Percentiles rank a stretch among this genome's conserved stretches.
phyloP scores from a whole-genome alignment of 2,797 vertebrate species.

The Sorex maritimensis region DNA sequence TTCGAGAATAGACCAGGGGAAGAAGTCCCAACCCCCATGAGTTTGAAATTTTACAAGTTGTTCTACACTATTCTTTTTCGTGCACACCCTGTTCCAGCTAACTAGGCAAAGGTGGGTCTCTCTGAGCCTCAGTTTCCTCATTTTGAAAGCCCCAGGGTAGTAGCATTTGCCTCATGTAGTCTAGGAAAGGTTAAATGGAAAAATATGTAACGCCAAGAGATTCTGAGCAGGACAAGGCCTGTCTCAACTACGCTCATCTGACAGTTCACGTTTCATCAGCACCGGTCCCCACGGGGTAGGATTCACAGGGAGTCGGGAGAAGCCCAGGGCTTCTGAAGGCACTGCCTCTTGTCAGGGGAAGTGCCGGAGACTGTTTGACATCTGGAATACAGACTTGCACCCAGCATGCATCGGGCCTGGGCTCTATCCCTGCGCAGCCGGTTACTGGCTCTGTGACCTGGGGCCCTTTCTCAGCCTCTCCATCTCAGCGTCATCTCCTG shows the following conservation, averaged over 20 bases:
- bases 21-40: not conserved
- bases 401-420: not conserved
- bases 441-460: not conserved
- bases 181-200: not conserved
- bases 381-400: accelerated
- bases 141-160: too few relatives aligned
- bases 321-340: not conserved
- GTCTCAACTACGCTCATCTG: not conserved
- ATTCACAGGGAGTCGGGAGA: not conserved
- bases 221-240: not conserved
- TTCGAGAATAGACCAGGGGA: not conserved
- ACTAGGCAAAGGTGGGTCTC: too few relatives aligned
- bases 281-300: not conserved
- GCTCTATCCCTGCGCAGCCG: not conserved
- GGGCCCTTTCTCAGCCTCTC: not conserved
- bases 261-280: not conserved
- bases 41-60: not conserved
- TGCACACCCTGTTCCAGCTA: too few relatives aligned
- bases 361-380: not conserved
- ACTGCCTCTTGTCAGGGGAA: accelerated
- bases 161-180: not conserved
- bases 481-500: accelerated
- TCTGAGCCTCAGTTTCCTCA: not conserved
- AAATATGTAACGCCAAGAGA: not conserved
- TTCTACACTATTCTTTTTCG: not conserved